phyloP scores from a whole-genome alignment of 2,797 vertebrate genomes.

The Emydoidea blandingii region DNA sequence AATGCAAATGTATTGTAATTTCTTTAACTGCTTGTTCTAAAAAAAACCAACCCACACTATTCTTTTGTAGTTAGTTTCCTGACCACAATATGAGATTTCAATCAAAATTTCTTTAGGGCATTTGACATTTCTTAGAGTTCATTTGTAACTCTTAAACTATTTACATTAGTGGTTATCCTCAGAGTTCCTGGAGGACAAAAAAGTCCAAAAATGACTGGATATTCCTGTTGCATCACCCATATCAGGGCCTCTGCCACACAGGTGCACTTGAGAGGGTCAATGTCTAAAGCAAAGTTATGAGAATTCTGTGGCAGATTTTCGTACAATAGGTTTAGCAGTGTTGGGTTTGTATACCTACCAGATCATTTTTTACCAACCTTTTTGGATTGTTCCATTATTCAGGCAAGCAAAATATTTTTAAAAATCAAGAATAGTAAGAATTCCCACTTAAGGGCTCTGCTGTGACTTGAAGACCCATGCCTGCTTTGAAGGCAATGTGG shows the following conservation, averaged over 20 bases:
- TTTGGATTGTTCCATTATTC: background rate
- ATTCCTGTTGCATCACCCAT: background rate
- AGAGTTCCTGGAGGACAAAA: background rate
- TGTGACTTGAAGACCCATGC: background rate
- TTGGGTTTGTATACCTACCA: background rate
- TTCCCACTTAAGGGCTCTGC: background rate
- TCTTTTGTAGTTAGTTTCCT: background rate
- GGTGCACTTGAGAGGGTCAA: background rate
- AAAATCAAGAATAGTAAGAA: background rate
- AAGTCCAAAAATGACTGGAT: background rate
- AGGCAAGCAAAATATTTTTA: background rate
- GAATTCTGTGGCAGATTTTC: background rate
- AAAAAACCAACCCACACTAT: background rate
- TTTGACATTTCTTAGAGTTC: background rate
- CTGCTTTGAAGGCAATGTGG: background rate
- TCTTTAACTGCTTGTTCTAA: background rate
- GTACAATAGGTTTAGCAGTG: background rate
- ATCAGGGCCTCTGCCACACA: background rate
- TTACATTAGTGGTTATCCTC: background rate
- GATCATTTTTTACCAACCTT: background rate
- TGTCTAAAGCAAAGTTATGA: background rate
- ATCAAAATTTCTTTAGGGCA: background rate
- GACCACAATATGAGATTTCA: background rate
- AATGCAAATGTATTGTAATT: constrained; percentile 25
- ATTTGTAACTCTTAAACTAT: constrained; percentile 23